A percentile compares a stretch with the other conserved stretches of the same genome.
Conservation (phyloP, 2,797 vertebrate species). For the Peromyscus eremicus region DNA sequence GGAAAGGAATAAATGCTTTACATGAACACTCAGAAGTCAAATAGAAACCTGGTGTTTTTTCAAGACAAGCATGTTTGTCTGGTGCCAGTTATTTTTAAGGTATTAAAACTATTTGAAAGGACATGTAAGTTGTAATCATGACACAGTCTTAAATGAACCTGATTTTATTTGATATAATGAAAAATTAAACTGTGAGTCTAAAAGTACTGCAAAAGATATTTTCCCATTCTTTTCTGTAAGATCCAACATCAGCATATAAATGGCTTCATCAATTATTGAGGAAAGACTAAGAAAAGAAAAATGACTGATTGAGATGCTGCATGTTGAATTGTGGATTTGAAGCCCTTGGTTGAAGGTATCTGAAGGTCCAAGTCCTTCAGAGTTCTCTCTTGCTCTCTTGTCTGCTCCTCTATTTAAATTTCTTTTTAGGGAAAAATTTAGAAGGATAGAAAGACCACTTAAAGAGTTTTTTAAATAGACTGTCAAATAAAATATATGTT, state of each 20-base stretch:
- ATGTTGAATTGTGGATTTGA: slow-evolving; percentile 86
- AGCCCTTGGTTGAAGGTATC: slow-evolving; percentile 82
- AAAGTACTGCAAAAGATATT: slow-evolving; percentile 86
- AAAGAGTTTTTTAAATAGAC: slow-evolving; percentile 73
- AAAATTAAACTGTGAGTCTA: slow-evolving; percentile 86
- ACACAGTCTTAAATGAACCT: slow-evolving; percentile 86
- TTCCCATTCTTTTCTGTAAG: slow-evolving; percentile 87
- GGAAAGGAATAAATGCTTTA: slow-evolving; percentile 68
- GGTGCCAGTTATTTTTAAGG: slow-evolving; percentile 85
- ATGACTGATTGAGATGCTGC: slow-evolving; percentile 85
- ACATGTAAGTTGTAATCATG: slow-evolving; percentile 85
- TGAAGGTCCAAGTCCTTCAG: slow-evolving; percentile 84
- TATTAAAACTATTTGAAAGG: slow-evolving; percentile 86
- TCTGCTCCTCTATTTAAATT: slow-evolving; percentile 78
- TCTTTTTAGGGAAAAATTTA: slow-evolving; percentile 40
- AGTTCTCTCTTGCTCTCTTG: slow-evolving; percentile 81
- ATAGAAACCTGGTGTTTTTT: slow-evolving; percentile 68
- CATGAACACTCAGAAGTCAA: slow-evolving; percentile 45
- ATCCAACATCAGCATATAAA: slow-evolving; percentile 89
- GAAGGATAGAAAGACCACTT: slow-evolving; percentile 68
- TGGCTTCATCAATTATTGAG: slow-evolving; percentile 90
- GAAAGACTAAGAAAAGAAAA: slow-evolving; percentile 86
- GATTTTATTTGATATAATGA: slow-evolving; percentile 86
- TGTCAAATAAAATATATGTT: slow-evolving; percentile 69
- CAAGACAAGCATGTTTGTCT: slow-evolving; percentile 78